phyloP scores from a whole-genome alignment of 1,140 invertebrate species.

The Ceratina australensis region DNA sequence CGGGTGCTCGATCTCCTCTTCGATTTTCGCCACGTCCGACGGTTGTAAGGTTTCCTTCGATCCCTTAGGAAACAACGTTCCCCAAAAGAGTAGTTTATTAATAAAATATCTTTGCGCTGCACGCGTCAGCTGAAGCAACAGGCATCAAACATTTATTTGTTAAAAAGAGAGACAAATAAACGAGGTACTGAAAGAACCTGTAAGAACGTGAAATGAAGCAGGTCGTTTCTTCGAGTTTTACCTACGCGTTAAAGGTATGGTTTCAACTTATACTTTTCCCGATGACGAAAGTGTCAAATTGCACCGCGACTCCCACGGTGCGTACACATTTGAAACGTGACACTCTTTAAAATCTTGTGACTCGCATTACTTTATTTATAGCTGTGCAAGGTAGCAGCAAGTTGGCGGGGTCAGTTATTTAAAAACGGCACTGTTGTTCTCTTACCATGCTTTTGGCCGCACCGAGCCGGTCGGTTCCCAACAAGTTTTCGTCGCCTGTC shows the following conservation, averaged over 20 bases:
- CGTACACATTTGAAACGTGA: neutral
- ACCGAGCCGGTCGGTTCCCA: neutral
- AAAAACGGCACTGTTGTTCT: neutral
- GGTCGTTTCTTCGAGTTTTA: neutral
- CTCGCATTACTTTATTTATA: neutral
- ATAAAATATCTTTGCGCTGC: too few relatives aligned
- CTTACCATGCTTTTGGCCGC: conserved; percentile 21
- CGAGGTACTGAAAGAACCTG: too few relatives aligned
- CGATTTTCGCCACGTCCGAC: conserved; percentile 70
- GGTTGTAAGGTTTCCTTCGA: neutral
- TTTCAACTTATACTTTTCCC: neutral
- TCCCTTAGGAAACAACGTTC: conserved; percentile 20
- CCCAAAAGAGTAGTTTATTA: too few relatives aligned
- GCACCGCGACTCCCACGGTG: too few relatives aligned
- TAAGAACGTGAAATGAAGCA: too few relatives aligned
- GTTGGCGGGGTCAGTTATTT: too few relatives aligned
- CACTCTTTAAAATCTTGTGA: neutral
- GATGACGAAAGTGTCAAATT: neutral
- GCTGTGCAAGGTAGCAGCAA: too few relatives aligned
- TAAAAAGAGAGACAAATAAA: too few relatives aligned
- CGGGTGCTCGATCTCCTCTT: conserved; percentile 71
- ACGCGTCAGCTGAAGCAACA: too few relatives aligned
- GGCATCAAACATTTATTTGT: too few relatives aligned
- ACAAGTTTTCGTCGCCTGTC: too few relatives aligned
- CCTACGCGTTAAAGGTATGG: too few relatives aligned